These are phyloP conservation scores for Pammene aurita DNA, from an alignment of 2,888 invertebrate genomes.

Conservation along the genomic window DNA sequence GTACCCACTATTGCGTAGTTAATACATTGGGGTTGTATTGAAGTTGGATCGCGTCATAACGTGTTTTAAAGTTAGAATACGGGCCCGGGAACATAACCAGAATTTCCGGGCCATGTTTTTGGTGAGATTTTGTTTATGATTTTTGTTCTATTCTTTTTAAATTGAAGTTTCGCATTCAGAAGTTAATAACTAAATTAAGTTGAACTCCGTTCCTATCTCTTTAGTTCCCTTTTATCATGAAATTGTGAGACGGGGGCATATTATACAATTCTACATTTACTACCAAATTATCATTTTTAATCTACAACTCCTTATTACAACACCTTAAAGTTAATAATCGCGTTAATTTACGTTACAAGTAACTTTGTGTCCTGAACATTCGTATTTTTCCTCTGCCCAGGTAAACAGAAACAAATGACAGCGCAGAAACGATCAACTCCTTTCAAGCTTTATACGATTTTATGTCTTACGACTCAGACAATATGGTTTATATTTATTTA, in stretches of 20 bases:
- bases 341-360: not conserved
- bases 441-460: not conserved
- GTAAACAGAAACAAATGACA: conserved; percentile 28
- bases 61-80: too few species aligned
- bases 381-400: conserved; percentile 2
- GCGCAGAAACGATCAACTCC: conserved; percentile 13
- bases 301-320: not conserved
- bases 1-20: too few species aligned
- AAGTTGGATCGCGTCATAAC: too few species aligned
- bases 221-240: conserved; percentile 7
- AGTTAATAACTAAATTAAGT: conserved; percentile 11
- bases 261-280: not conserved
- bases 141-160: too few species aligned
- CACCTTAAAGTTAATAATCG: conserved; percentile 3
- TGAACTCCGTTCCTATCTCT: conserved; percentile 8
- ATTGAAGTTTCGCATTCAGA: not conserved
- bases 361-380: conserved; percentile 9
- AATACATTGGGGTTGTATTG: too few species aligned
- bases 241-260: conserved; percentile 10
- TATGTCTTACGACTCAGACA: not conserved
- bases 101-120: too few species aligned
- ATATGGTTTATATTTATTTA: not conserved
- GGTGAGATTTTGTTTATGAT: too few species aligned
- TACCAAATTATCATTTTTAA: not conserved
- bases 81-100: too few species aligned